Evolutionary conservation across 2,888 invertebrate genomes (phyloP).

Genomic region (Erannis defoliaria): DNA sequence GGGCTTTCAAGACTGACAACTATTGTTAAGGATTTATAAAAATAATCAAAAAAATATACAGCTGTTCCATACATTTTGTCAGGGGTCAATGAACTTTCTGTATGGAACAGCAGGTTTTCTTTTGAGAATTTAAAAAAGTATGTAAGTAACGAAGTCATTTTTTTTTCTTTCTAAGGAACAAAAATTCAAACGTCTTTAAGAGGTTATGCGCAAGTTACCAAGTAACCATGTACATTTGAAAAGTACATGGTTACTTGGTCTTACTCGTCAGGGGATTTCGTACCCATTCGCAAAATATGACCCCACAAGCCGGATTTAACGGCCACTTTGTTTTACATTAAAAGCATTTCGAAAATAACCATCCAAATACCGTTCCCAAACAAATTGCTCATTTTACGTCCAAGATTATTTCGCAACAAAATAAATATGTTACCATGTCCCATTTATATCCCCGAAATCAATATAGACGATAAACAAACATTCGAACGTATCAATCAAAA

Average conservation of each 20-base stretch:
- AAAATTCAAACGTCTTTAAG: too few relatives aligned
- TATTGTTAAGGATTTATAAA: too few relatives aligned
- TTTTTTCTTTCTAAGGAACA: too few relatives aligned
- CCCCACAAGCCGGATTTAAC: slow-evolving; percentile 19
- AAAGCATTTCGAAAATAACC: slow-evolving; percentile 24
- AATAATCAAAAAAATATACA: too few relatives aligned
- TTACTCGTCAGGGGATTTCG: slow-evolving; percentile 10
- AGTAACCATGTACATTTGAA: background rate
- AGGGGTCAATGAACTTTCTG: too few relatives aligned
- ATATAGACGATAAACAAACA: slow-evolving; percentile 40
- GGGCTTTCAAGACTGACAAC: too few relatives aligned
- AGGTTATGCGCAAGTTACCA: too few relatives aligned
- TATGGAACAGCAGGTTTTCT: too few relatives aligned
- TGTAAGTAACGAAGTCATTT: too few relatives aligned
- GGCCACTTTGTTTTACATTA: slow-evolving; percentile 29
- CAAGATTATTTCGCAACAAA: slow-evolving; percentile 21
- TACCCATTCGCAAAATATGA: slow-evolving; percentile 19
- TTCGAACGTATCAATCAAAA: slow-evolving; percentile 46
- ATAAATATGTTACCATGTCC: slow-evolving; percentile 23
- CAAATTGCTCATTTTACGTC: slow-evolving; percentile 22
- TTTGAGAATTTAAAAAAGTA: too few relatives aligned
- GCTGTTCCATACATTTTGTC: too few relatives aligned
- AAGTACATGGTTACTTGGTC: slow-evolving; percentile 7
- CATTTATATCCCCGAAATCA: slow-evolving; percentile 29
- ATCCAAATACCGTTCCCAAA: slow-evolving; percentile 20